Evolutionary conservation across 2,113 vertebrate genomes (phyloP), one percentile per base, ranked within the genome.

Genomic region (Emberiza fucata): DNA sequence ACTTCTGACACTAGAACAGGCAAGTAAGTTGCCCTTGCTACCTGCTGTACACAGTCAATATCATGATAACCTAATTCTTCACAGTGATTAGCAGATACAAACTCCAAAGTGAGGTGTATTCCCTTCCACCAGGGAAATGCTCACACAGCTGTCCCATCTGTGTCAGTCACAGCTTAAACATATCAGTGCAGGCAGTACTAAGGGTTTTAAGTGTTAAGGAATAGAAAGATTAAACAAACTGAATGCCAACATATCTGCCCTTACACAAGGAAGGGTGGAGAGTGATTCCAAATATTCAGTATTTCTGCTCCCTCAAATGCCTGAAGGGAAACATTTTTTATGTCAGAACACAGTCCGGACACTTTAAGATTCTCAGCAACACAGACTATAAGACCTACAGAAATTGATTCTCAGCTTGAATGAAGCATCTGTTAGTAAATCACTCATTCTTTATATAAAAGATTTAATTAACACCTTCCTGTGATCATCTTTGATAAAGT

Each of bases 111-210:
- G n/a, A 81, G 11, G 18, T 17, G 12, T 11, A 42, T 28, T 82
- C 28, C n/a, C 22, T 17, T 82, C 66, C 84, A 23, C 22, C 14
- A 82, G 48, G 65, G 61, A 39, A 59, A 66, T 12, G 29, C 2
- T 21, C 35, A 65, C 39, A 66, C 9, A 86, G 77, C 22, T 79
- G 35, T 37, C 59, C 33, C 19, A 50, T 12, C 24, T 31, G 10
- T 39, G 25, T 57, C 60, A 76, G 40, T 12, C 47, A 56, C 2
- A 82, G 35, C 28, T 37, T 33, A 33, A 72, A 63, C 4, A 0
- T 1, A 42, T 2, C 14, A 33, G 29, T 27, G 31, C 8, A 28
- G 2, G 21, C 17, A 64, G 56, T 8, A 42, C 0, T 1, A 75
- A 45, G 21, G 27, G 29, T 3, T 80, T 82, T 13, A 72, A 80